These are phyloP conservation scores for Ascaphus truei DNA, from an alignment of 2,113 vertebrate genomes.

Conservation along the genomic window DNA sequence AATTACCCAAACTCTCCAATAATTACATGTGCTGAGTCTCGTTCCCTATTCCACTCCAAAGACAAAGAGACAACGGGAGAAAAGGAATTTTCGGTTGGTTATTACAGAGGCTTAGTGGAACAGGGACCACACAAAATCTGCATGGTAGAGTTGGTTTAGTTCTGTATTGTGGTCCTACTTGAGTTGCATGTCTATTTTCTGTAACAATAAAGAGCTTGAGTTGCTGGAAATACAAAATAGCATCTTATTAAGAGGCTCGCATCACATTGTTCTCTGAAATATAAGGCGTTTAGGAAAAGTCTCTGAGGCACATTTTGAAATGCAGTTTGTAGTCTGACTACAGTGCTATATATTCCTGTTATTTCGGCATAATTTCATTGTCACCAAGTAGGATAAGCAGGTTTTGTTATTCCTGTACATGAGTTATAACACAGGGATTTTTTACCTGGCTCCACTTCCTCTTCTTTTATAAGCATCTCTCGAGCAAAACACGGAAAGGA, in stretches of 20 bases:
- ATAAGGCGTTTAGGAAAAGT: background rate
- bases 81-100: too few relatives aligned
- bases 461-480: constrained; percentile 40
- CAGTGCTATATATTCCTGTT: background rate
- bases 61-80: too few relatives aligned
- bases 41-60: too few relatives aligned
- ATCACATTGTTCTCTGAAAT: background rate
- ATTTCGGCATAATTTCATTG: background rate
- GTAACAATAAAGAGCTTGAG: too few relatives aligned
- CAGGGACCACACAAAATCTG: too few relatives aligned
- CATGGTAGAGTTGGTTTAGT: too few relatives aligned
- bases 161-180: too few relatives aligned
- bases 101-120: too few relatives aligned
- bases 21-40: background rate
- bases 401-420: constrained; percentile 15
- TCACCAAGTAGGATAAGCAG: background rate
- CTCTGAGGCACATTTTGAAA: background rate
- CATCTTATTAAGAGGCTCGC: background rate
- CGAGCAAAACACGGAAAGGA: constrained; percentile 38
- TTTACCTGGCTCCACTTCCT: constrained; percentile 36
- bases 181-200: too few relatives aligned
- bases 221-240: background rate
- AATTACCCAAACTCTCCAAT: background rate
- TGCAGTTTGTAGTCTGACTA: background rate
- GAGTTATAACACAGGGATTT: constrained; percentile 30